Evolutionary conservation across 2,797 vertebrate species (phyloP).

Genomic region (Pitangus sulphuratus): DNA sequence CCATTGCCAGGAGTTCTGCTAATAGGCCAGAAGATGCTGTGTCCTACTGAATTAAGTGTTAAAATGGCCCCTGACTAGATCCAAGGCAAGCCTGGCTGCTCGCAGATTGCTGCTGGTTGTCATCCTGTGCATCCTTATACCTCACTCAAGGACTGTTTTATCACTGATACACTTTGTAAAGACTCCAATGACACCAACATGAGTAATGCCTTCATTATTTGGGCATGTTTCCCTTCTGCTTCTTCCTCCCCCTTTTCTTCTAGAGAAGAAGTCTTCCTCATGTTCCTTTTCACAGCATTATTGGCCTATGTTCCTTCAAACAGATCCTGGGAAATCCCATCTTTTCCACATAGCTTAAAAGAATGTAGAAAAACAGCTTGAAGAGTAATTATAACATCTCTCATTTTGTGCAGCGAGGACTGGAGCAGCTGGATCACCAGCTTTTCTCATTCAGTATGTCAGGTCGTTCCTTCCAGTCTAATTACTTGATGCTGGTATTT

Average conservation of each 20-base stretch:
- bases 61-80: not conserved
- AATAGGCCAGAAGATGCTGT: not conserved
- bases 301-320: not conserved
- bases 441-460: not conserved
- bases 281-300: not conserved
- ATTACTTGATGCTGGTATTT: not conserved
- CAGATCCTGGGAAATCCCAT: not conserved
- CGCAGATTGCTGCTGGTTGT: not conserved
- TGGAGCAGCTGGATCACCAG: not conserved
- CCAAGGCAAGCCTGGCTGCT: not conserved
- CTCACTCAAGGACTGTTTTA: not conserved
- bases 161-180: not conserved
- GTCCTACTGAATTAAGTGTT: not conserved
- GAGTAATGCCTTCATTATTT: not conserved
- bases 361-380: not conserved
- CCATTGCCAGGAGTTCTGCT: not conserved
- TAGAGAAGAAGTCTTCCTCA: not conserved
- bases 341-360: not conserved
- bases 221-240: accelerated
- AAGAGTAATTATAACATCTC: not conserved
- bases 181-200: not conserved
- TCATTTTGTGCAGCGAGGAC: not conserved
- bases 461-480: not conserved
- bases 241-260: not conserved
- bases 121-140: not conserved